A percentile compares a stretch with the other conserved stretches of the same genome.
Evolutionary conservation across 2,797 vertebrate species (phyloP).

Genomic region (Micrastur ruficollis): DNA sequence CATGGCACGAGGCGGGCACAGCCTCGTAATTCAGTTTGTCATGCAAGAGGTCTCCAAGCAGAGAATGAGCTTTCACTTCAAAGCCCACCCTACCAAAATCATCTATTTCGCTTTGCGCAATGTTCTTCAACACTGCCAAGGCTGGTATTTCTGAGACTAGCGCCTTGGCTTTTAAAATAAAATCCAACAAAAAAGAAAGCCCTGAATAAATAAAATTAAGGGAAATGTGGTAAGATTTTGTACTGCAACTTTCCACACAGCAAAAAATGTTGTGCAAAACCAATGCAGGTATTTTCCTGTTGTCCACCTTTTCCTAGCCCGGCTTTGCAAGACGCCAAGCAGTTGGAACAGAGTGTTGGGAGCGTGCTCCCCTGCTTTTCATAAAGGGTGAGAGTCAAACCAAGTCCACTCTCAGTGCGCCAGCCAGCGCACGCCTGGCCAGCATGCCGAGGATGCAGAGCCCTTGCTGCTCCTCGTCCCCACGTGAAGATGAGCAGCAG

Average conservation of each 20-base stretch:
- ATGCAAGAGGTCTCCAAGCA: not conserved
- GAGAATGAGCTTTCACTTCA: not conserved
- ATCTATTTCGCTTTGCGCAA: not conserved
- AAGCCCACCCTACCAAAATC: not conserved
- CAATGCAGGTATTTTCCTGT: not conserved
- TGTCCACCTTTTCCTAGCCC: not conserved
- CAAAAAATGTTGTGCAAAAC: not conserved
- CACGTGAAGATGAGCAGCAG: not conserved
- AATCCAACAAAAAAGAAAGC: not conserved
- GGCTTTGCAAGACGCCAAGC: not conserved
- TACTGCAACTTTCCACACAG: not conserved
- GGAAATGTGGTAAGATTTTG: not conserved
- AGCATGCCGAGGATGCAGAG: not conserved
- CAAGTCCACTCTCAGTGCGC: rapidly evolving
- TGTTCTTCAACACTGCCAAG: not conserved
- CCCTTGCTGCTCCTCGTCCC: not conserved
- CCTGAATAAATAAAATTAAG: not conserved
- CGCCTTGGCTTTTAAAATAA: not conserved
- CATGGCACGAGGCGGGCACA: rapidly evolving
- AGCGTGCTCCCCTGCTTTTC: rapidly evolving
- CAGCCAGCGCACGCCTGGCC: not conserved
- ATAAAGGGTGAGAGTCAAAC: not conserved
- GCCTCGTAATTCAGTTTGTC: not conserved
- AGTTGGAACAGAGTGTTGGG: rapidly evolving
- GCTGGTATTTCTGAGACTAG: not conserved